Base-by-base conservation (phyloP, 2,888 invertebrate species). In the Tenthredo mesomela region DNA sequence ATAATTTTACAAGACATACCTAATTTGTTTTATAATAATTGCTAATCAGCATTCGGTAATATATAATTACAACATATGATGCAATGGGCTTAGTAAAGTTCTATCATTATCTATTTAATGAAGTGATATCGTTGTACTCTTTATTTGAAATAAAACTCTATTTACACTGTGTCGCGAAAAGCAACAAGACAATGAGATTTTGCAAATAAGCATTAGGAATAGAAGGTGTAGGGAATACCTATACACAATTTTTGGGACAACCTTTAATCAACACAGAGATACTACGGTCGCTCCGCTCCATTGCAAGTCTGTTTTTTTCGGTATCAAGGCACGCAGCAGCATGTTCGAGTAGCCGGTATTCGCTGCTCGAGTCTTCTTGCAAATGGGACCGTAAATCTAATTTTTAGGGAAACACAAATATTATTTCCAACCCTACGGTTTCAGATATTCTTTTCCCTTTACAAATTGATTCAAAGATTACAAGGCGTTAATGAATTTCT, bases 31-130 rank as follows among this genome's bases (percentile, higher is more conserved):
- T 21, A 47, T 10, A 77, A 29, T 77, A 77, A 29, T 77, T 29
- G 5, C 18, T 50, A 54, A 50, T 93, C 90, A 29, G 93, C 90
- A 33, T 93, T 93, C 89, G 87, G 43, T 88, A 90, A 85, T 21
- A 43, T 80, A 85, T 70, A 86, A 78, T 84, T 84, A 70, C 4
- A 43, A 71, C 7, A 71, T 71, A 71, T 2, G 12, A 82, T 61
- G 65, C 37, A 10, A n/a, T 80, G 43, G 65, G 67, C 82, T 70
- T 7, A 58, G 58, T 61, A 2, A 47, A 84, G 12, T 84, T 86
- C 29, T 88, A 88, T 87, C 88, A 92, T 86, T 89, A 89, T 87
- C 58, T 71, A 70, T 50, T 58, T 0, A 84, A 82, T 78, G 33
- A 33, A 21, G n/a, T 73, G 33, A 33, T 67, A 84, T 47, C 25